Base-by-base conservation (phyloP, 2,888 invertebrate species). In the Hoplodrina ambigua region DNA sequence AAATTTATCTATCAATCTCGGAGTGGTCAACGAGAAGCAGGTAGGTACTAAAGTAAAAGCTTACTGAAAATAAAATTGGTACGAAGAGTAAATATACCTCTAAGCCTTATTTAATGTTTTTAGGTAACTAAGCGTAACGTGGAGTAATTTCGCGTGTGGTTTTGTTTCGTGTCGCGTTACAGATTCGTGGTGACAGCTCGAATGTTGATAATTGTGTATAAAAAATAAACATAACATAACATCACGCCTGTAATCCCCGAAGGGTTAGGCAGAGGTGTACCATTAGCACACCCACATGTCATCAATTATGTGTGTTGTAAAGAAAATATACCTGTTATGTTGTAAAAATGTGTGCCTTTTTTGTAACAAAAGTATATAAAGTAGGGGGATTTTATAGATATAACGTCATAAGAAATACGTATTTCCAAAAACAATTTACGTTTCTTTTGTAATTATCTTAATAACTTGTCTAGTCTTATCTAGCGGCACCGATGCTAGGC, bases 101-200 rank as follows among this genome's bases (percentile, higher is more conserved):
- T 54, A 50, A 71, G 55, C 55, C 50, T 61, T 54, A 69, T 54
- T 71, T 56, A 62, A 71, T 52, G 41, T 46, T 56, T 71, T 33
- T 8, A 25, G 25, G 50, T 62, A 71, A 71, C 62, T 56, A 50
- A 56, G 62, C 62, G 56, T 72, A 56, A 52, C 52, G 62, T 69
- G 46, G 11, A 25, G 44, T 74, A 74, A 80, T 77, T 70, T 50
- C 50, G 59, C 57, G 67, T 73, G 71, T 75, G 75, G 73, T 81
- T 72, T 64, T 53, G 75, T 62, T 62, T 50, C 62, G 55, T 72
- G 66, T 67, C 66, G 7, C 49, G 57, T 72, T 72, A 63, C 68
- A 54, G 69, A 61, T 55, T 30, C 58, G 63, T 59, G 59, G 72
- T 75, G 68, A 78, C 63, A 64, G 55, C 52, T 59, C 59, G 44